Evolutionary conservation across 2,888 invertebrate genomes (phyloP), one percentile per base, ranked within the genome.

Genomic region (Dicyrtoma fusca): DNA sequence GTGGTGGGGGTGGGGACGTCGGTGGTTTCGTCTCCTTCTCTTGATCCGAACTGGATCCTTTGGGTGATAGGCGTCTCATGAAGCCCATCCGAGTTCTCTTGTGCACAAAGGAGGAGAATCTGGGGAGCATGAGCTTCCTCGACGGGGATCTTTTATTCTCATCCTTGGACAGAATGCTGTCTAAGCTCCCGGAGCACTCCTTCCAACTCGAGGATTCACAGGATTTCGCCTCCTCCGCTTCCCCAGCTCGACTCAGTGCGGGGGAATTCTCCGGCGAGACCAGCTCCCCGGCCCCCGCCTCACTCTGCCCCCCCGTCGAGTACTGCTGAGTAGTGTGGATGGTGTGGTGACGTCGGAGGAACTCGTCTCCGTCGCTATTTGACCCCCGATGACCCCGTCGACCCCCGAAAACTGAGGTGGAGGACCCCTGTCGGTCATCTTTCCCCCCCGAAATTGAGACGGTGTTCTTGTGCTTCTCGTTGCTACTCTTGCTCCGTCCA

Each of bases 51-150:
- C 75, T 34, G 34, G 34, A 34, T 34, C 34, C 74, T 49, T 76
- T 79, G 10, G 78, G 76, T 13, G 77, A 77, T 13, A 76, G 74
- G 44, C 77, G 73, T 68, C 76, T 71, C 76, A 79, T 77, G 70
- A 80, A 77, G 6, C 78, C 77, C 76, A 80, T 76, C 47, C 78
- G 19, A 1, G 77, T 77, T 42, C 66, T 49, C 73, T 76, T 76
- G 62, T 80, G 80, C 65, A 80, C 77, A 75, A 80, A 80, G n/a
- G 77, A 77, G 19, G 78, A 78, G 74, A 80, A 78, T 57, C 78
- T 49, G 44, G 80, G 78, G 69, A 80, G 77, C 77, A 77, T 75
- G 63, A 80, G 75, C 74, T 75, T 74, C 73, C 77, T 62, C 42
- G 73, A 73, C 44, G 80, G 80, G 65, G 77, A 77, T 65, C 76